Evolutionary conservation across 2,888 invertebrate species (phyloP).

Genomic region (Hydrotaea cyrtoneurina): DNA sequence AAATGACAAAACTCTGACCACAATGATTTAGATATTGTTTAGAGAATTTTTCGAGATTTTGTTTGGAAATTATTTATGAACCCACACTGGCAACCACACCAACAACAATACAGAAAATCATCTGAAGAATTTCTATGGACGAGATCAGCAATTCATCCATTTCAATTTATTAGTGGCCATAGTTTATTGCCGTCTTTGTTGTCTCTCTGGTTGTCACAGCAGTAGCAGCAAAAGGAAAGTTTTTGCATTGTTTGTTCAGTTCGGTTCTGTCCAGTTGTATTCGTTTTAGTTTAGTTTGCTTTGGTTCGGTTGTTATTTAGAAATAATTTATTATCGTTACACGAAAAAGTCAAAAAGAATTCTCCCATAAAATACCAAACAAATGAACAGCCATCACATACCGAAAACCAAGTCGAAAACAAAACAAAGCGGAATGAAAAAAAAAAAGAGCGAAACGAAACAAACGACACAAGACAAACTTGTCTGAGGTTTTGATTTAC

Average conservation of each 20-base stretch:
- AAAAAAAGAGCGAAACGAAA: constrained; percentile 23
- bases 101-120: constrained; percentile 29
- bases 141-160: constrained; percentile 63
- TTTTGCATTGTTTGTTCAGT: constrained; percentile 8
- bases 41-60: constrained; percentile 38
- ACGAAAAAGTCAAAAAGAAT: constrained; percentile 52
- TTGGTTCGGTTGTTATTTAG: constrained; percentile 45
- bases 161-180: constrained; percentile 65
- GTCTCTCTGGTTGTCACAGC: not conserved
- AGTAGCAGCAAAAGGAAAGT: constrained; percentile 1
- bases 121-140: constrained; percentile 35
- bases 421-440: not conserved
- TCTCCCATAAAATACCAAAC: constrained; percentile 35
- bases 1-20: constrained; percentile 63
- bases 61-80: constrained; percentile 67
- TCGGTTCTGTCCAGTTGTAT: not conserved
- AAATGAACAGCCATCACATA: constrained; percentile 28
- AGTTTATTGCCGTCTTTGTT: constrained; percentile 34
- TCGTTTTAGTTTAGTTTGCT: constrained; percentile 4
- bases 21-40: constrained; percentile 65
- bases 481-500: constrained; percentile 55
- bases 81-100: constrained; percentile 41
- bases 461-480: constrained; percentile 37
- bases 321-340: constrained; percentile 64
- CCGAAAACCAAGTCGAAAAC: not conserved